A percentile compares a stretch with the other conserved stretches of the same genome.
Evolutionary conservation across 2,888 invertebrate species (phyloP).

Genomic region (Drosophila hawaiiensis): DNA sequence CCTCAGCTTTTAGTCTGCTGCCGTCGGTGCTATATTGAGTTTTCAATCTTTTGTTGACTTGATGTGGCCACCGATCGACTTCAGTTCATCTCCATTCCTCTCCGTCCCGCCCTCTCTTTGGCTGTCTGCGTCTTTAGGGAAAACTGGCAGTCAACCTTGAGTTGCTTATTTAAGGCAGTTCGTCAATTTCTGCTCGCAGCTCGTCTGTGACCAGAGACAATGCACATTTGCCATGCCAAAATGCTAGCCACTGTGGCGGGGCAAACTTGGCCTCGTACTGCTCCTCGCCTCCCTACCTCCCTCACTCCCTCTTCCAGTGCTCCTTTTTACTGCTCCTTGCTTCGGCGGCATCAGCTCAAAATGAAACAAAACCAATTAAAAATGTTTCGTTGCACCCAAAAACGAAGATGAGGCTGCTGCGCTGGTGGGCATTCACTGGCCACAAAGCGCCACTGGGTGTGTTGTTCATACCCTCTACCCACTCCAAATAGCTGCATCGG

Average conservation of each 20-base stretch:
- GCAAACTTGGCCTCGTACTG: conserved; percentile 16
- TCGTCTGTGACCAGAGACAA: conserved; percentile 59
- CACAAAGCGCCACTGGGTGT: conserved; percentile 62
- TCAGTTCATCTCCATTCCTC: conserved; percentile 14
- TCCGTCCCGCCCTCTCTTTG: conserved; percentile 1
- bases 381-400: conserved; percentile 82
- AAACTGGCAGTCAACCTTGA: conserved; percentile 81
- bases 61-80: conserved; percentile 81
- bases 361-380: conserved; percentile 82
- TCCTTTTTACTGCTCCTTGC: conserved; percentile 9
- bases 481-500: conserved; percentile 1
- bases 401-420: conserved; percentile 77
- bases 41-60: conserved; percentile 82
- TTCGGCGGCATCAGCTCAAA: conserved; percentile 71
- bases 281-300: neutral
- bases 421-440: conserved; percentile 68
- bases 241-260: conserved; percentile 80
- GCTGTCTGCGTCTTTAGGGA: conserved; percentile 74
- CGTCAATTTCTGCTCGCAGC: conserved; percentile 62
- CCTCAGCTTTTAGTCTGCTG: conserved; percentile 30
- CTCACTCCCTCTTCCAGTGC: neutral
- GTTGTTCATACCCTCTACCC: conserved; percentile 18
- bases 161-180: conserved; percentile 80
- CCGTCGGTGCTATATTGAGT: conserved; percentile 82
- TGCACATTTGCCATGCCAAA: conserved; percentile 70